phyloP scores from a whole-genome alignment of 2,888 invertebrate species.

The Acanthosepion pharaonis region DNA sequence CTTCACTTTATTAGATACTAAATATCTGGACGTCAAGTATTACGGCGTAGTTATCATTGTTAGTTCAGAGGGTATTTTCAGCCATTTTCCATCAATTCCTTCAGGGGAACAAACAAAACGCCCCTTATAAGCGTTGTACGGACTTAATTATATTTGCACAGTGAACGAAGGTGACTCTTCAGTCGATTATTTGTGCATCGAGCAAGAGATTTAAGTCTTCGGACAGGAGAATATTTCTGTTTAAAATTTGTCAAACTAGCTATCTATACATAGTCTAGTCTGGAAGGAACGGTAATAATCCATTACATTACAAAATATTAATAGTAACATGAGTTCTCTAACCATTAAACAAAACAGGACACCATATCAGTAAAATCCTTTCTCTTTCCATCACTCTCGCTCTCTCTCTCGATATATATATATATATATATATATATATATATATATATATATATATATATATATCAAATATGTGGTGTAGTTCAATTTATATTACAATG shows the following conservation, averaged over 20 bases:
- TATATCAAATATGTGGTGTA: too few relatives aligned
- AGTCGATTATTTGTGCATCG: not conserved
- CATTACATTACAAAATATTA: too few relatives aligned
- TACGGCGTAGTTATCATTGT: not conserved
- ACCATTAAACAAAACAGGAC: too few relatives aligned
- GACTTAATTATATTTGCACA: not conserved
- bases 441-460: not conserved
- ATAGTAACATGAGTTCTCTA: too few relatives aligned
- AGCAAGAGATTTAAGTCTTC: not conserved
- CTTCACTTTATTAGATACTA: slow-evolving; percentile 13
- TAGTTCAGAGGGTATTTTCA: not conserved
- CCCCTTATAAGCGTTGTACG: not conserved
- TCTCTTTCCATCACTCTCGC: too few relatives aligned
- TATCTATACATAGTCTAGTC: too few relatives aligned
- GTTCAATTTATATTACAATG: too few relatives aligned
- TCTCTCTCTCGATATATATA: too few relatives aligned
- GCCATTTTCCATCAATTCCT: not conserved
- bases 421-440: not conserved
- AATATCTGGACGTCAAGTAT: not conserved
- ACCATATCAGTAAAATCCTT: too few relatives aligned
- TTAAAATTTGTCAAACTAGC: not conserved
- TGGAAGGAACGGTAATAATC: too few relatives aligned
- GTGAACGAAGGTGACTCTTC: not conserved
- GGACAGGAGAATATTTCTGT: not conserved
- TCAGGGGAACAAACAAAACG: not conserved